Evolutionary conservation across 1,140 invertebrate species (phyloP).

Genomic region (Daktulosphaira vitifoliae): DNA sequence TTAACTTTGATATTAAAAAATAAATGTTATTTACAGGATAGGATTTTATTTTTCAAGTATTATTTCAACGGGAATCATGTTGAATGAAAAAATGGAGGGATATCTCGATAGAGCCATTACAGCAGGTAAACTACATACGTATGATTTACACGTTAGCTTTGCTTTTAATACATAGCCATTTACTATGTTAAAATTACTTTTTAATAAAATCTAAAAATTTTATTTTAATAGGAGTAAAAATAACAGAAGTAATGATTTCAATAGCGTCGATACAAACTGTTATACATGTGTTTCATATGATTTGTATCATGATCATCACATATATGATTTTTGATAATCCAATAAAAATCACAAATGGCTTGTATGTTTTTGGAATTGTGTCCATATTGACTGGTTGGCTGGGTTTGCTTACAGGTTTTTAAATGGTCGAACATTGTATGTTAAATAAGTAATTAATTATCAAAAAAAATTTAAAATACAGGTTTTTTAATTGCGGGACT

Average conservation of each 20-base stretch:
- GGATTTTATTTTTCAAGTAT: conserved; percentile 39
- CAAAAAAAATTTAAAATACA: not conserved
- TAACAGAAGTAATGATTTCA: conserved; percentile 12
- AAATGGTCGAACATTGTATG: too few species aligned
- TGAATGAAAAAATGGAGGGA: conserved; percentile 39
- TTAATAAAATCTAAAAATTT: too few species aligned
- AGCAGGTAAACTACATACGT: conserved; percentile 37
- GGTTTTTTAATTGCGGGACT: conserved; percentile 5
- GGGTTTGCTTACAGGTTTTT: not conserved
- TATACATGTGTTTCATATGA: not conserved
- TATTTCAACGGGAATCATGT: conserved; percentile 38
- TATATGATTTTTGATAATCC: conserved; percentile 4
- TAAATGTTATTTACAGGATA: conserved; percentile 37
- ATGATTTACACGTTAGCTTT: too few species aligned
- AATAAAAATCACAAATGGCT: conserved; percentile 3
- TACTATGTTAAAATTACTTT: too few species aligned
- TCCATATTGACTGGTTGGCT: not conserved
- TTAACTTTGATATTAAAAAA: too few species aligned
- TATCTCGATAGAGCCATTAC: conserved; percentile 38
- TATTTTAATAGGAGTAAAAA: not conserved
- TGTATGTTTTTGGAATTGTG: not conserved
- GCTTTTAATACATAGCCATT: too few species aligned
- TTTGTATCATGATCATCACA: conserved; percentile 5
- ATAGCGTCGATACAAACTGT: conserved; percentile 15
- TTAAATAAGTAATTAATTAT: too few species aligned